Percentiles rank a stretch among this genome's conserved stretches.
phyloP scores from a whole-genome alignment of 2,888 invertebrate species.

The Nineta flava region DNA sequence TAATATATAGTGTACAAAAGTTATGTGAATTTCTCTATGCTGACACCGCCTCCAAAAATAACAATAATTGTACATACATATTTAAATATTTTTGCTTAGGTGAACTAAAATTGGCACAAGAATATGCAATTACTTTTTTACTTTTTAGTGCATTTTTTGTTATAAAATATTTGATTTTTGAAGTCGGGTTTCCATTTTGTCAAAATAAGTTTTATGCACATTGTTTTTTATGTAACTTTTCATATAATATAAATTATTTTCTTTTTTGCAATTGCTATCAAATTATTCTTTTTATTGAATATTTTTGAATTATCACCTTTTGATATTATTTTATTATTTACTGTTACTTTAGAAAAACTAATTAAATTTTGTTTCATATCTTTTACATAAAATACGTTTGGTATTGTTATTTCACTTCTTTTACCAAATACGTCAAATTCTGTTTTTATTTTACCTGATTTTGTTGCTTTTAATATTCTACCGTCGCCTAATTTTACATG shows the following conservation, averaged over 20 bases:
- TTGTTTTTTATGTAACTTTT: slow-evolving; percentile 5
- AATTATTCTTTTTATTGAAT: slow-evolving; percentile 8
- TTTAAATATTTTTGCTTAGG: no score
- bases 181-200: no score
- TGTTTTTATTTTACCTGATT: slow-evolving; percentile 8
- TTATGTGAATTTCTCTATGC: no score
- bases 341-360: slow-evolving; percentile 12
- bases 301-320: slow-evolving; percentile 10
- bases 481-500: slow-evolving; percentile 10
- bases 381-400: slow-evolving; percentile 11
- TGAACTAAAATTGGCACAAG: no score
- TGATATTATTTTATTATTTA: slow-evolving; percentile 12
- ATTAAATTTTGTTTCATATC: slow-evolving; percentile 13
- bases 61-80: no score
- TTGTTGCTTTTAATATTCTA: slow-evolving; percentile 10
- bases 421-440: slow-evolving; percentile 4
- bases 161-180: no score
- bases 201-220: no score
- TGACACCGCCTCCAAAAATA: no score
- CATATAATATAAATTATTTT: slow-evolving; percentile 11
- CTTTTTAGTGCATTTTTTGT: no score
- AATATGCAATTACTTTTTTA: no score
- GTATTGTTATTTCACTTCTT: slow-evolving; percentile 2
- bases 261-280: slow-evolving; percentile 10
- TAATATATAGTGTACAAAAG: no score